These are phyloP conservation scores for Myzus persicae DNA, from an alignment of 1,140 invertebrate species.

Conservation along the genomic window DNA sequence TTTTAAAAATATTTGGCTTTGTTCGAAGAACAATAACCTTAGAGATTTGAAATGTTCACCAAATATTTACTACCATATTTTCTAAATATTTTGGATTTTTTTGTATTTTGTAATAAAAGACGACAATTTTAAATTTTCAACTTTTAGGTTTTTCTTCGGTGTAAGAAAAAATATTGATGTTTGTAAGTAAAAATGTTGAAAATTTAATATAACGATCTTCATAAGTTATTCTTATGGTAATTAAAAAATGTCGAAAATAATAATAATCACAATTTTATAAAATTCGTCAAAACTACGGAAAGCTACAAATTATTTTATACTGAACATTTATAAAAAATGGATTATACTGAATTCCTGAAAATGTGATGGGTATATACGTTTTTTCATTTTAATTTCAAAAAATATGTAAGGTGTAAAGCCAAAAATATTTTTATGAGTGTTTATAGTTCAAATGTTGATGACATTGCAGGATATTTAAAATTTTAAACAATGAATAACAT, in stretches of 20 bases:
- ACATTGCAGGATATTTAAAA: too few relatives aligned
- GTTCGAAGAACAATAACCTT: not conserved
- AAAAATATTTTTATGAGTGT: too few relatives aligned
- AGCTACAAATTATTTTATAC: not conserved
- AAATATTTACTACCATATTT: not conserved
- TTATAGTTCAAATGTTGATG: too few relatives aligned
- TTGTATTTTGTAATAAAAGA: not conserved
- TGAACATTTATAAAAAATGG: too few relatives aligned
- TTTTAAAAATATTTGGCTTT: not conserved
- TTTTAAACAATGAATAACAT: too few relatives aligned
- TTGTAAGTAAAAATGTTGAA: not conserved
- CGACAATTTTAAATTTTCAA: not conserved
- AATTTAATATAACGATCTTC: not conserved
- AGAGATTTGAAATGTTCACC: not conserved
- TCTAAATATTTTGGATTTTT: not conserved
- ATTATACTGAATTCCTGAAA: too few relatives aligned
- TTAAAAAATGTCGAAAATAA: not conserved
- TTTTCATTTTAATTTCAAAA: too few relatives aligned
- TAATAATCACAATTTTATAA: not conserved
- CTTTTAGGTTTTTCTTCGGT: not conserved
- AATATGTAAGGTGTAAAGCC: too few relatives aligned
- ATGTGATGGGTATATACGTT: too few relatives aligned
- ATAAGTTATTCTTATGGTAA: not conserved
- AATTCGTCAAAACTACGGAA: not conserved
- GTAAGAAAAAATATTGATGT: too few relatives aligned